Percentiles rank a stretch among this genome's conserved stretches.
phyloP scores from a whole-genome alignment of 2,888 invertebrate genomes.

The Drepana falcataria region DNA sequence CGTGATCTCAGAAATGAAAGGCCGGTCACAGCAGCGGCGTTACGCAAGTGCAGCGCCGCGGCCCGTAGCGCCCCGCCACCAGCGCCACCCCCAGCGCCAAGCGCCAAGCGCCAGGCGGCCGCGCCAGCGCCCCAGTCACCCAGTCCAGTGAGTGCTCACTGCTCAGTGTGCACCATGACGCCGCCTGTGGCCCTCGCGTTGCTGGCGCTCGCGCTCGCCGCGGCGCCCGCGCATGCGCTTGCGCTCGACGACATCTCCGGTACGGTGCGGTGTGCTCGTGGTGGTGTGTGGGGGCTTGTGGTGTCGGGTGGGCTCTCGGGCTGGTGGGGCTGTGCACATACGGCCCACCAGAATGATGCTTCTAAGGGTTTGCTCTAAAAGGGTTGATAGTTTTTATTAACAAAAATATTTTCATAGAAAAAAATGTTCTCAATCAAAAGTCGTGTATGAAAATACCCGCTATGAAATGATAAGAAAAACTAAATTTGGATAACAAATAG shows the following conservation, averaged over 20 bases:
- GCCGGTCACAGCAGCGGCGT: background rate
- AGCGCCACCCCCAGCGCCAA: background rate
- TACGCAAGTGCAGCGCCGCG: background rate
- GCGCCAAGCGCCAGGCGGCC: slow-evolving; percentile 8
- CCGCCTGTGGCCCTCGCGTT: slow-evolving; percentile 4
- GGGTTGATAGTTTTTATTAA: too few species aligned
- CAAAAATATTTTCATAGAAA: too few species aligned
- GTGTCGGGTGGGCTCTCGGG: too few species aligned
- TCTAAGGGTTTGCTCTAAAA: too few species aligned
- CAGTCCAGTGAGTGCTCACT: slow-evolving; percentile 3
- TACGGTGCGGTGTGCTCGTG: background rate
- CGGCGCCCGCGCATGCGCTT: background rate
- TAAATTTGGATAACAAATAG: too few species aligned
- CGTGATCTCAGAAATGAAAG: background rate
- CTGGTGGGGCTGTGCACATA: too few species aligned
- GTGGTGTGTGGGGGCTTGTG: too few species aligned
- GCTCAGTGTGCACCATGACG: slow-evolving; percentile 19
- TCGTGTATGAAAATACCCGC: too few species aligned
- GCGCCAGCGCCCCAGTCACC: background rate
- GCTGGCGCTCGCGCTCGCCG: background rate
- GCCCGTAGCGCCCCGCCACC: background rate
- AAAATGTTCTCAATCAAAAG: too few species aligned
- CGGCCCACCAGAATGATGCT: too few species aligned
- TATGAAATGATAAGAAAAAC: too few species aligned
- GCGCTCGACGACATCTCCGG: background rate